Base-by-base conservation (phyloP, 2,113 vertebrate genomes). In the Anseranas semipalmata region DNA sequence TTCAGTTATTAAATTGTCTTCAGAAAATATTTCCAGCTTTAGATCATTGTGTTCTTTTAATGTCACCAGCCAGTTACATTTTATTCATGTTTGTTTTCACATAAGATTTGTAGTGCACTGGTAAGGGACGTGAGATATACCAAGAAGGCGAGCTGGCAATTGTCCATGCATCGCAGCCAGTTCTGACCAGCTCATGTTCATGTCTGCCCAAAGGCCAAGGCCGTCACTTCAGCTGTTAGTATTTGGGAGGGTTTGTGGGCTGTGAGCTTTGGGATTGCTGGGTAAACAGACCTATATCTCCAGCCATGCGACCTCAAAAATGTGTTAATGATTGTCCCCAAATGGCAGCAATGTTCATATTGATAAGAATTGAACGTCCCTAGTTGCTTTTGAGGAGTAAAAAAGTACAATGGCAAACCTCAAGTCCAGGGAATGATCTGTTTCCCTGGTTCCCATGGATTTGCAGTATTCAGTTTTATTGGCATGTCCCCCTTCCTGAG, bases 11-110 rank as follows among this genome's bases (percentile, higher is more conserved):
- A 75, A 94, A 73, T 55, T 45, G 22, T 20, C 86, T 89, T 91
- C 77, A 78, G 90, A 76, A 96, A 95, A 70, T 76, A 82, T 10
- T 89, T 82, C 70, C 58, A 92, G 86, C 84, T 94, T 89, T 59
- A 95, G 55, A n/a, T 85, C 58, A 33, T 28, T 27, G n/a, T 72
- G n/a, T 63, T 85, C 66, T 87, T 72, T 75, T 79, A n/a, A 82
- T 82, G 73, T 91, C 50, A 91, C 59, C 76, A 89, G 58, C 27
- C 50, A 73, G 45, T 90, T 93, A 25, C 32, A 15, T 43, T 56
- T 84, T 72, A 70, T n/a, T 52, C 3, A 27, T 76, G 67, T 93
- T 95, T 89, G 43, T 91, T 87, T 96, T 93, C 91, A 78, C 55
- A 17, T 81, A 24, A 82, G 58, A n/a, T 60, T 55, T 1, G 3